Evolutionary conservation across 2,113 vertebrate genomes (phyloP).

Genomic region (Gasterosteus nipponicus): DNA sequence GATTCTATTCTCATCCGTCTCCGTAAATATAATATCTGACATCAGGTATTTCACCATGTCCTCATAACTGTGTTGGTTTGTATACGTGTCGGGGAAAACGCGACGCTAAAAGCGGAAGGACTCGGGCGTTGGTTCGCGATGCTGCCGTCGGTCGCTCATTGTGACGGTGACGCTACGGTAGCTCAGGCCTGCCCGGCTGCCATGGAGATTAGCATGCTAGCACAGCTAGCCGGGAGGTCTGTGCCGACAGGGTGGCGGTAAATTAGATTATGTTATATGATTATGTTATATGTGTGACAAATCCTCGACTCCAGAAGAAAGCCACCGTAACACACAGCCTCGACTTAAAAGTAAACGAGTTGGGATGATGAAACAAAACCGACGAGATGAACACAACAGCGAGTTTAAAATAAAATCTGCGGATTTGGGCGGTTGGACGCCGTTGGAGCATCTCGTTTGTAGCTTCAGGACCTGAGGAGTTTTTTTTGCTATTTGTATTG

Average conservation of each 20-base stretch:
- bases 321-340: rapidly evolving
- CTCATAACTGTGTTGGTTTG: background rate
- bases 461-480: background rate
- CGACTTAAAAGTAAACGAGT: rapidly evolving
- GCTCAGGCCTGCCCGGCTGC: conserved; percentile 55
- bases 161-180: background rate
- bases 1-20: background rate
- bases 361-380: background rate
- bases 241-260: background rate
- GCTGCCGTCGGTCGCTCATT: conserved; percentile 38
- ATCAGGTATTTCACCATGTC: conserved; percentile 54
- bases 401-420: background rate
- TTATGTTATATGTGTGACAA: background rate
- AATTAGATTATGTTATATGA: conserved; percentile 19
- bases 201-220: conserved; percentile 71
- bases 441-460: conserved; percentile 13
- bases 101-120: background rate
- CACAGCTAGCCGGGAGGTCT: conserved; percentile 9
- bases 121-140: conserved; percentile 23
- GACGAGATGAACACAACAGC: background rate
- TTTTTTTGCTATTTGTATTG: background rate
- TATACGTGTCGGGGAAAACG: rapidly evolving
- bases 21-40: conserved; percentile 11
- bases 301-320: rapidly evolving
- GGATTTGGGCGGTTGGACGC: conserved; percentile 11